Evolutionary conservation across 2,113 vertebrate genomes (phyloP).

Genomic region (Hydropotes inermis): DNA sequence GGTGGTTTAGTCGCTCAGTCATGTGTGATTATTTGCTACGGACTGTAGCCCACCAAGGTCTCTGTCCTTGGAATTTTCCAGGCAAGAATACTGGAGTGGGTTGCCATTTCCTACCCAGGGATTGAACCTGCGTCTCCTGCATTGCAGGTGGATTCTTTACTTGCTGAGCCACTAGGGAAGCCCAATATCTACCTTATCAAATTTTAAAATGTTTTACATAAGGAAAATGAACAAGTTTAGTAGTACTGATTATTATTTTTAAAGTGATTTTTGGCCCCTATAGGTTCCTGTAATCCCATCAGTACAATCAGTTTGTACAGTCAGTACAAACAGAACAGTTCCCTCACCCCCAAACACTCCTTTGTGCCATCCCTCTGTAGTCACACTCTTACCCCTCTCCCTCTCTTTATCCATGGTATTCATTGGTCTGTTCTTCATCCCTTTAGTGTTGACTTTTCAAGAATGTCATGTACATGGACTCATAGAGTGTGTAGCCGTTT

Average conservation of each 20-base stretch:
- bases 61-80: neutral
- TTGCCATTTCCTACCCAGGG: neutral
- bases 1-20: neutral
- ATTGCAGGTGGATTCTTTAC: neutral
- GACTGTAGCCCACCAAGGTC: neutral
- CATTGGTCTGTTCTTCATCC: neutral
- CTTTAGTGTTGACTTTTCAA: neutral
- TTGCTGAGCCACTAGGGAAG: neutral
- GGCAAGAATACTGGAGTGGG: neutral
- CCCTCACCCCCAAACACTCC: neutral
- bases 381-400: accelerated
- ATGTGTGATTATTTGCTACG: neutral
- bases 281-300: neutral
- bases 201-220: neutral
- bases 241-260: neutral
- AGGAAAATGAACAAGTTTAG: neutral
- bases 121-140: neutral
- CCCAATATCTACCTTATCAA: neutral
- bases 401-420: neutral
- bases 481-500: neutral
- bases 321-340: neutral
- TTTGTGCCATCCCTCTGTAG: neutral
- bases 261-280: neutral
- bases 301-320: neutral
- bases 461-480: neutral